These are phyloP conservation scores for Drosophila pseudotalamancana DNA, from an alignment of 2,888 invertebrate genomes.

Conservation along the genomic window DNA sequence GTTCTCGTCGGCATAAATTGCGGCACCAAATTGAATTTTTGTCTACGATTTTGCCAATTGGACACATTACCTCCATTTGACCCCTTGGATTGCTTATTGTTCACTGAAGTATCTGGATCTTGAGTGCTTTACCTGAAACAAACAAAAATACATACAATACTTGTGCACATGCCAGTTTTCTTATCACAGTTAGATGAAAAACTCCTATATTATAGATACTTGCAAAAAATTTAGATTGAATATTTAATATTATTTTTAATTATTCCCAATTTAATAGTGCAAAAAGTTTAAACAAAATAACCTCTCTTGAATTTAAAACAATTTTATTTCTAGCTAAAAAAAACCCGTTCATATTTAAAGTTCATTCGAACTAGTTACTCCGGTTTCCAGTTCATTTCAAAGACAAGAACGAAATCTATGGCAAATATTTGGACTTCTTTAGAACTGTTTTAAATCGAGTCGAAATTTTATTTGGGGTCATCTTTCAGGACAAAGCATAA, in stretches of 20 bases:
- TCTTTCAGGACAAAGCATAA: not conserved
- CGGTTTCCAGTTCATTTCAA: no score
- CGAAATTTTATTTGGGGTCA: not conserved
- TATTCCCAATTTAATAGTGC: no score
- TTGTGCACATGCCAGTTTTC: no score
- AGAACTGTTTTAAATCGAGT: no score
- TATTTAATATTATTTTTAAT: no score
- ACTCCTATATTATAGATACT: no score
- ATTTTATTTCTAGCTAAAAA: not conserved
- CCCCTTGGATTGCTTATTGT: not conserved
- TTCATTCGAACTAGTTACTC: not conserved
- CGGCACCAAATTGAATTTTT: constrained; percentile 49
- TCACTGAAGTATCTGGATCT: not conserved
- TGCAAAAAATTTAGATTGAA: no score
- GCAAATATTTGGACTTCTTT: no score
- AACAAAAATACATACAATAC: not conserved
- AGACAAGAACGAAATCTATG: no score
- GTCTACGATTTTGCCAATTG: constrained; percentile 26
- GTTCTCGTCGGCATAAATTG: constrained; percentile 37
- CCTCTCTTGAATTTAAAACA: no score
- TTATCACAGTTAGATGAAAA: no score
- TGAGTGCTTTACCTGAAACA: not conserved
- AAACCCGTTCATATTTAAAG: not conserved
- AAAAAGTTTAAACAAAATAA: no score
- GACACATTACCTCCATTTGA: not conserved